Conservation (phyloP, 2,888 invertebrate genomes). For the Chironomus tentans region DNA sequence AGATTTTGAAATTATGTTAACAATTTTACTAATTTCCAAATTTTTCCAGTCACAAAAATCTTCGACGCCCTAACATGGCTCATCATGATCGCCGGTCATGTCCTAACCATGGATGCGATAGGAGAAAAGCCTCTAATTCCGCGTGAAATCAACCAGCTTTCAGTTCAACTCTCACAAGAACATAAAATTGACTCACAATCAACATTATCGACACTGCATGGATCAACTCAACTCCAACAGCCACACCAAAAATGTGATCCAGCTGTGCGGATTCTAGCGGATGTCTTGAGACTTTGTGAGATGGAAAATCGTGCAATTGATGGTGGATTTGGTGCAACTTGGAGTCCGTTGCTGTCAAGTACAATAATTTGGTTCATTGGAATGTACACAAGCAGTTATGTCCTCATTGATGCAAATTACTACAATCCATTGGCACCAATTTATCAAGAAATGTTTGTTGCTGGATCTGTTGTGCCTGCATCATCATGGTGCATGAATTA, state of each 20-base stretch:
- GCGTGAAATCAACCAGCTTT: slow-evolving; percentile 52
- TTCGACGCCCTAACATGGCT: slow-evolving; percentile 91
- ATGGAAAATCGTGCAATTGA: slow-evolving; percentile 54
- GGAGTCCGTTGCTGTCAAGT: slow-evolving; percentile 62
- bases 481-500: background rate
- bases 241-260: slow-evolving; percentile 32
- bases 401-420: slow-evolving; percentile 34
- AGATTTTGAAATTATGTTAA: no score
- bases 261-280: slow-evolving; percentile 49
- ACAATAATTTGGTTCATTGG: slow-evolving; percentile 60
- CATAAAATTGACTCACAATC: slow-evolving; percentile 12
- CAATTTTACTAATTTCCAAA: slow-evolving; percentile 39
- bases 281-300: slow-evolving; percentile 55
- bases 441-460: slow-evolving; percentile 34
- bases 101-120: slow-evolving; percentile 56
- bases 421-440: slow-evolving; percentile 4
- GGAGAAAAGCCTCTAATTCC: slow-evolving; percentile 60
- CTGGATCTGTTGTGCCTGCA: background rate
- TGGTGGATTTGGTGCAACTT: slow-evolving; percentile 49
- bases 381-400: slow-evolving; percentile 54
- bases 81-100: slow-evolving; percentile 60
- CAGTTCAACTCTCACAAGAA: slow-evolving; percentile 42
- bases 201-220: background rate
- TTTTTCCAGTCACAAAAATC: slow-evolving; percentile 43
- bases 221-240: background rate